phyloP scores from a whole-genome alignment of 2,888 invertebrate species.

The Artemia sinica region DNA sequence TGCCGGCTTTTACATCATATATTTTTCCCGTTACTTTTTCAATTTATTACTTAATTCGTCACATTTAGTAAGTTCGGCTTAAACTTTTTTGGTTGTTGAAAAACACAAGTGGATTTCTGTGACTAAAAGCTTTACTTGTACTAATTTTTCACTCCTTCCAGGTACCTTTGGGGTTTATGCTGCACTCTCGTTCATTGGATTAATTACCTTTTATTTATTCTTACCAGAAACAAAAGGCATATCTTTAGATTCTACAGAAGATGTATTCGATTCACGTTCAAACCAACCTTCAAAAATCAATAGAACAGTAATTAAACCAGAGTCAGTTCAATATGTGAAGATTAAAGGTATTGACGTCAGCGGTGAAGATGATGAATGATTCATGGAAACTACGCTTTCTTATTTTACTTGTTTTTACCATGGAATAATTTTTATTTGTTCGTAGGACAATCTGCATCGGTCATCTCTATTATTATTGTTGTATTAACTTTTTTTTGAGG shows the following conservation, averaged over 20 bases:
- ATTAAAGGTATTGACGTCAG: constrained; percentile 11
- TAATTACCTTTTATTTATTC: constrained; percentile 34
- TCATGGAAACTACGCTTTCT: not conserved
- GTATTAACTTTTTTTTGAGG: too few species aligned
- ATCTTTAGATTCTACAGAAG: constrained; percentile 36
- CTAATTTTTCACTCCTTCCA: not conserved
- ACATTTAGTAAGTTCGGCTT: too few species aligned
- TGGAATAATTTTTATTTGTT: too few species aligned
- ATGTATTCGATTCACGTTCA: constrained; percentile 31
- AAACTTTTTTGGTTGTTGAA: too few species aligned
- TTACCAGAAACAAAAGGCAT: constrained; percentile 40
- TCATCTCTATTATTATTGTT: too few species aligned
- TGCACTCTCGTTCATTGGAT: constrained; percentile 34
- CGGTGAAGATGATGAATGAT: constrained; percentile 4
- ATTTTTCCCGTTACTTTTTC: too few species aligned
- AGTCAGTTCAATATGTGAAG: not conserved
- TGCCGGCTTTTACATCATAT: too few species aligned
- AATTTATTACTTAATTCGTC: too few species aligned
- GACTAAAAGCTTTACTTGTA: not conserved
- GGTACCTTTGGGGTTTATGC: constrained; percentile 32
- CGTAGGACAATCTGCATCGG: too few species aligned
- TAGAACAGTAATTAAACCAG: not conserved
- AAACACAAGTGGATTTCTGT: too few species aligned
- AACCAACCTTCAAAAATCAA: not conserved
- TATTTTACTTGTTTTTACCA: too few species aligned